phyloP scores from a whole-genome alignment of 2,888 invertebrate species.

The Anoncus sp. region DNA sequence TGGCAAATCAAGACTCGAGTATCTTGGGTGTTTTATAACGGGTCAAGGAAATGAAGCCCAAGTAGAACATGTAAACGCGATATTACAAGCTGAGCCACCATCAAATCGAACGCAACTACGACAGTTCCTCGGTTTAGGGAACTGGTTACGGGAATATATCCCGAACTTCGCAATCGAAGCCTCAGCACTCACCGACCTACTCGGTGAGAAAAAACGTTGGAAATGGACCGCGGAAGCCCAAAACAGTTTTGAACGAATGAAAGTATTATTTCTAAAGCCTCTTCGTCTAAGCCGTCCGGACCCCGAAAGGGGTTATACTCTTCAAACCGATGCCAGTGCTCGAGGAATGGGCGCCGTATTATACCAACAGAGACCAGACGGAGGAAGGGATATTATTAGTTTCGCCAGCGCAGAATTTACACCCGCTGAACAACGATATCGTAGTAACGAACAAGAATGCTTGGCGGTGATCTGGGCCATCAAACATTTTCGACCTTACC shows the following conservation, averaged over 20 bases:
- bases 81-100: not conserved
- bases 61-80: not conserved
- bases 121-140: conserved; percentile 6
- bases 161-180: conserved; percentile 4
- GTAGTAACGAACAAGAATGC: not conserved
- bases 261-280: not conserved
- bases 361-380: not conserved
- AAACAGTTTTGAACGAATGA: not conserved
- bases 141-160: conserved; percentile 22
- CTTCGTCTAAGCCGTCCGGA: not conserved
- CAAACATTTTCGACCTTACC: not conserved
- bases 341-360: not conserved
- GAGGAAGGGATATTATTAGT: not conserved
- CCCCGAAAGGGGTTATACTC: not conserved
- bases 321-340: not conserved
- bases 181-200: not conserved
- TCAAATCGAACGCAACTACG: not conserved
- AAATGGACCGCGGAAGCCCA: not conserved
- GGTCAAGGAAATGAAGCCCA: not conserved
- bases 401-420: not conserved
- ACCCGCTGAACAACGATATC: not conserved
- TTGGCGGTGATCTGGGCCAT: not conserved
- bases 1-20: not conserved
- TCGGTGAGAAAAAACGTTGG: not conserved
- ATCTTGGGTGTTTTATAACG: not conserved